Percentiles rank a stretch among this genome's conserved stretches.
These are phyloP conservation scores for Prolemur simus DNA, from an alignment of 2,113 vertebrate species.

Conservation along the genomic window DNA sequence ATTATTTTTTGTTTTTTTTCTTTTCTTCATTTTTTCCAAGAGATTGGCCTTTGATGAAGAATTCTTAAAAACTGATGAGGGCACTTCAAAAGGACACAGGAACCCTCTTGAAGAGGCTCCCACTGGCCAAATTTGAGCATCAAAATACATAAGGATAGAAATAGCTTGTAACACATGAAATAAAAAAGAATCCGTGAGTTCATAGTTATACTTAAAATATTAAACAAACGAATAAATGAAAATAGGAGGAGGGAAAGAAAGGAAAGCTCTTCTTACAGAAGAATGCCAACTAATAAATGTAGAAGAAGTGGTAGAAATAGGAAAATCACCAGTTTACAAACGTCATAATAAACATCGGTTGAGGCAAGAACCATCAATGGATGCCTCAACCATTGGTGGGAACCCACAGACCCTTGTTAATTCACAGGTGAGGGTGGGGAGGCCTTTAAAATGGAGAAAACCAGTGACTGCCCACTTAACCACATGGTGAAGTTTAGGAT, in stretches of 20 bases:
- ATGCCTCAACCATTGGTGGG: not conserved
- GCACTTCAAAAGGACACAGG: not conserved
- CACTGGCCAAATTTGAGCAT: not conserved
- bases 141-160: not conserved
- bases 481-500: not conserved
- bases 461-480: not conserved
- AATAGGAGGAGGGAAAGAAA: not conserved
- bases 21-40: too few relatives aligned
- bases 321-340: not conserved
- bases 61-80: not conserved
- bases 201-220: too few relatives aligned
- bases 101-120: not conserved
- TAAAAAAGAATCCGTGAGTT: not conserved
- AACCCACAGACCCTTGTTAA: not conserved
- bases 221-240: not conserved
- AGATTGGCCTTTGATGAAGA: not conserved
- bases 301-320: too few relatives aligned
- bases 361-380: not conserved
- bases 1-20: too few relatives aligned
- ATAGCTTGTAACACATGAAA: not conserved
- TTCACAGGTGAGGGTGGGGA: too few relatives aligned
- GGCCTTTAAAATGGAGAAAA: not conserved
- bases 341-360: not conserved
- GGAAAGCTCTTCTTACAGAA: not conserved
- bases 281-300: not conserved